These are phyloP conservation scores for Tragelaphus buxtoni DNA, from an alignment of 2,113 vertebrate genomes.

Conservation along the genomic window DNA sequence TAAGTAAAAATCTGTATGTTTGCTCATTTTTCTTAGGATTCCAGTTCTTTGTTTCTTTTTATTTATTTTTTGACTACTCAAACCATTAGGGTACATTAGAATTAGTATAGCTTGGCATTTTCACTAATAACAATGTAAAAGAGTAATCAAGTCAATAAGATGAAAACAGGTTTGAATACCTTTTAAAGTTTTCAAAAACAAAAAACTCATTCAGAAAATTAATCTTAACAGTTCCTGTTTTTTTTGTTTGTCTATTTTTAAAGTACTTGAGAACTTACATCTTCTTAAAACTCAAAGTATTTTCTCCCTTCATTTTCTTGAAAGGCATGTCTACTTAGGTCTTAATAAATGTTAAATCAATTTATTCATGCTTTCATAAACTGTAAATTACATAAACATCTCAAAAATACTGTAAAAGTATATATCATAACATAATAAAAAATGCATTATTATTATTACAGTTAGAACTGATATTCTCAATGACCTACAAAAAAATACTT, in stretches of 20 bases:
- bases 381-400: neutral
- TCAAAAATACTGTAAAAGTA: neutral
- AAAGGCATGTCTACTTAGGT: neutral
- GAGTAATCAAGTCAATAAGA: neutral
- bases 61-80: neutral
- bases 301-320: neutral
- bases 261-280: neutral
- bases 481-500: conserved; percentile 61
- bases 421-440: neutral
- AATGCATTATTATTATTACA: neutral
- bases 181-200: neutral
- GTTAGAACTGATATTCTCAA: conserved; percentile 35
- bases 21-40: neutral
- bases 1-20: neutral
- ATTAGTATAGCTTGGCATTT: neutral
- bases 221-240: neutral
- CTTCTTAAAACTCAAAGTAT: neutral
- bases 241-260: neutral
- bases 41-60: neutral
- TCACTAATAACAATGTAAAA: neutral
- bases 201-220: neutral
- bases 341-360: neutral
- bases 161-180: neutral
- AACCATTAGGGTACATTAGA: neutral
- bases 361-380: neutral